phyloP scores from a whole-genome alignment of 2,888 invertebrate genomes.

The Cerastis leucographa region DNA sequence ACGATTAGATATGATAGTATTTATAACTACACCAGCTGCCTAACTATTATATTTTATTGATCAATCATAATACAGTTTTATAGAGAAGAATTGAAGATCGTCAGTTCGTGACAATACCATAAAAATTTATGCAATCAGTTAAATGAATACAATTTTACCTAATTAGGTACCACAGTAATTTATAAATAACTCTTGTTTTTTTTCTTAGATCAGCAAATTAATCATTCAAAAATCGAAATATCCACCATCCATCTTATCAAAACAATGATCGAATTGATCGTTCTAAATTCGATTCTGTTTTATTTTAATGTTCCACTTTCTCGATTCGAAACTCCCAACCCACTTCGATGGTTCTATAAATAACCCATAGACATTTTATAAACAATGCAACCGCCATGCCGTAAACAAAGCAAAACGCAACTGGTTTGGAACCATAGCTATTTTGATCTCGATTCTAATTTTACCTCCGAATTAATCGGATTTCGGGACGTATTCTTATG shows the following conservation, averaged over 20 bases:
- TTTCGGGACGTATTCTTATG: conserved; percentile 15
- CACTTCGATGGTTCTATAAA: conserved; percentile 27
- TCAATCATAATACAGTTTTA: background rate
- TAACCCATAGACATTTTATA: conserved; percentile 46
- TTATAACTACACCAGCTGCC: background rate
- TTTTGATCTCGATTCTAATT: conserved; percentile 39
- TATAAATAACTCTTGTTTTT: background rate
- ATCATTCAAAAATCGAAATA: conserved; percentile 15
- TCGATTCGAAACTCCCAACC: conserved; percentile 11
- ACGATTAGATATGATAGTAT: background rate
- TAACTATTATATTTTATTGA: background rate
- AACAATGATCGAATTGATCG: conserved; percentile 5
- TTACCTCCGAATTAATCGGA: conserved; percentile 26
- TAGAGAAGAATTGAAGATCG: background rate
- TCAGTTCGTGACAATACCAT: conserved; percentile 7
- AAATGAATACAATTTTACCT: background rate
- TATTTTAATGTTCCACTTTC: conserved; percentile 35
- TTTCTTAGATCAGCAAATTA: background rate
- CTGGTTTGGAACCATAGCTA: conserved; percentile 46
- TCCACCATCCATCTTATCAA: background rate
- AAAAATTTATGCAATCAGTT: background rate
- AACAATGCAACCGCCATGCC: conserved; percentile 41
- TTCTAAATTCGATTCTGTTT: conserved; percentile 19
- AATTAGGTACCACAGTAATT: background rate
- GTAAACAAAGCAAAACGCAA: conserved; percentile 45